Base-by-base conservation (phyloP, 2,888 invertebrate species). In the Melanotus villosus region DNA sequence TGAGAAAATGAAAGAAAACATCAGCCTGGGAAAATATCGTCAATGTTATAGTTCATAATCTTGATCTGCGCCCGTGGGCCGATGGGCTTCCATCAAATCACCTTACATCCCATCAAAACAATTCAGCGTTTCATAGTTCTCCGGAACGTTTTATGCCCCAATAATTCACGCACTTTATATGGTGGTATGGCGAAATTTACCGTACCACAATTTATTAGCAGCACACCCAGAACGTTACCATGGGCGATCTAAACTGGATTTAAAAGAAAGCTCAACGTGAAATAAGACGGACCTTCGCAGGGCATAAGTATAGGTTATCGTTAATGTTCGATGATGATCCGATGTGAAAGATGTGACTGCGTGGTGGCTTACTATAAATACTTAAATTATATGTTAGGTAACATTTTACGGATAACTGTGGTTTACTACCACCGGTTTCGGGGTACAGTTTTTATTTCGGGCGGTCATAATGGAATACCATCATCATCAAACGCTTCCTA, bases 311-410 rank as follows among this genome's bases (percentile, higher is more conserved):
- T 75, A 71, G 75, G 76, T 71, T 75, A 70, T 64, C 63, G 54
- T 69, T 72, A 73, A 76, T 73, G 70, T 71, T 68, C 76, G 73
- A 73, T 72, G 71, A 73, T 74, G 62, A 60, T 70, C 58, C 69
- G 26, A 57, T 63, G 66, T 66, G 70, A 66, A 65, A 63, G 70
- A 70, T 73, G 74, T 72, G 72, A 75, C 75, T 70, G 72, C 54
- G 66, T 75, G 70, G 76, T 76, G 76, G 76, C 75, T 72, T 71
- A 72, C 68, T 70, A 72, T 72, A 73, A 76, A 75, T 68, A 67
- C 68, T 64, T 64, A 74, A 76, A 76, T 74, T 73, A 74, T 70
- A 76, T 68, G 74, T 73, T 74, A 62, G 68, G 52, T 30, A 21
- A 23, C 34, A 43, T 58, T 63, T 54, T 47, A 60, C 54, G 57